Percentiles rank a stretch among this genome's conserved stretches.
phyloP scores from a whole-genome alignment of 2,113 vertebrate genomes.

The Butorides virescens region DNA sequence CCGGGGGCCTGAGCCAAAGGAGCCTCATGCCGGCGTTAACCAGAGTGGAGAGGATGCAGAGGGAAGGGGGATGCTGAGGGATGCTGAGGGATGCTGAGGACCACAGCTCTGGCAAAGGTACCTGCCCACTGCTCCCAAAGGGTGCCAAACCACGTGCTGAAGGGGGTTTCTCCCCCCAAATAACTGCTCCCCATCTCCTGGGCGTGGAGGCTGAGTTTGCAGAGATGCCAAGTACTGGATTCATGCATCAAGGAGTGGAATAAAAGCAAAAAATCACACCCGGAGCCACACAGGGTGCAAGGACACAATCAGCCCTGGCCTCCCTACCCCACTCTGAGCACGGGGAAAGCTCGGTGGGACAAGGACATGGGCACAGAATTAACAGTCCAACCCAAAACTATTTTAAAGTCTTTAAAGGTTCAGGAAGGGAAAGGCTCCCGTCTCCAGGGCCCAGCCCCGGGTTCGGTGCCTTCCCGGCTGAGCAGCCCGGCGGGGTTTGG shows the following conservation, averaged over 20 bases:
- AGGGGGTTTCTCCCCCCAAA: not conserved
- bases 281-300: not conserved
- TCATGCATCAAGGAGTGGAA: rapidly evolving
- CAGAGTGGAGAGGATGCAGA: not conserved
- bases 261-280: not conserved
- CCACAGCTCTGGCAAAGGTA: rapidly evolving
- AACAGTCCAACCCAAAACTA: not conserved
- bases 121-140: not conserved
- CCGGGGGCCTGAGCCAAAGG: not conserved
- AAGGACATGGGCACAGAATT: rapidly evolving
- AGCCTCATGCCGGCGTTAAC: rapidly evolving
- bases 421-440: not conserved
- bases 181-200: not conserved
- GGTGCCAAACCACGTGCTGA: rapidly evolving
- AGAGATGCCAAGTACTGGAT: rapidly evolving
- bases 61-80: not conserved
- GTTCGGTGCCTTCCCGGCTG: not conserved
- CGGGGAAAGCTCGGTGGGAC: rapidly evolving
- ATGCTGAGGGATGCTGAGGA: not conserved
- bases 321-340: not conserved
- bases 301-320: rapidly evolving
- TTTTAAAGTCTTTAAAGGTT: not conserved
- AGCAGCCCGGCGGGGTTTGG: not conserved
- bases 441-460: not conserved
- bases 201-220: rapidly evolving